These are phyloP conservation scores for Parazoanthus darwini DNA, from an alignment of 92 coral and sea anemone species.

Conservation along the genomic window DNA sequence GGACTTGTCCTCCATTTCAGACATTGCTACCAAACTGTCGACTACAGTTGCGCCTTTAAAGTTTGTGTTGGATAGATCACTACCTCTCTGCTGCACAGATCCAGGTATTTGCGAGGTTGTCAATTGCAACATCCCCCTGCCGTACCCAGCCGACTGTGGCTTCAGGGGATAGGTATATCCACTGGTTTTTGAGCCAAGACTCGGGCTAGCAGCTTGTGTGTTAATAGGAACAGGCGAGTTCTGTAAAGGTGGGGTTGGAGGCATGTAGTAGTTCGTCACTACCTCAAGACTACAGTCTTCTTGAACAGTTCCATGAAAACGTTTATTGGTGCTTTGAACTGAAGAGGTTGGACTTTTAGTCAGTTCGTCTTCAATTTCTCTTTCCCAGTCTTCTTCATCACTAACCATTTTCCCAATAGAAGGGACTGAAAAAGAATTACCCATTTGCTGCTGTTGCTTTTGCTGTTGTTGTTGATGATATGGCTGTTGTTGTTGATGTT, in stretches of 20 bases:
- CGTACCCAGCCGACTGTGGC: not conserved
- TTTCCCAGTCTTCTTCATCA: conserved; percentile 38
- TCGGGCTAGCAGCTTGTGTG: not conserved
- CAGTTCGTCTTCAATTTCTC: conserved; percentile 2
- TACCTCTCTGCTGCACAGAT: not conserved
- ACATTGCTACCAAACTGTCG: not conserved
- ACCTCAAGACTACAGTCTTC: not conserved
- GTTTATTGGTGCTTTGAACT: not conserved
- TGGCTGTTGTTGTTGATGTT: conserved; percentile 8
- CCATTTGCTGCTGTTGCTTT: not conserved
- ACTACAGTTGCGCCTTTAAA: not conserved
- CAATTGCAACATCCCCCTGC: not conserved
- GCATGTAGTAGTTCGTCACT: conserved; percentile 12
- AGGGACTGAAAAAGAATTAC: too few species aligned
- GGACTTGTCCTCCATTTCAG: not conserved
- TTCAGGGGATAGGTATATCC: not conserved
- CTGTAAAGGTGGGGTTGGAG: conserved; percentile 37
- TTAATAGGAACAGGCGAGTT: not conserved
- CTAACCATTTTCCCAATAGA: not conserved
- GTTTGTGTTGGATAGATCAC: not conserved
- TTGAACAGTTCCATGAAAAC: not conserved
- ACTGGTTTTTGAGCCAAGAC: not conserved
- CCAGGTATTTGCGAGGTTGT: not conserved
- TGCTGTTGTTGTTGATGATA: not conserved
- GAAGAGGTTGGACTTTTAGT: not conserved